Evolutionary conservation across 2,888 invertebrate genomes (phyloP).

Genomic region (Eupithecia insigniata): DNA sequence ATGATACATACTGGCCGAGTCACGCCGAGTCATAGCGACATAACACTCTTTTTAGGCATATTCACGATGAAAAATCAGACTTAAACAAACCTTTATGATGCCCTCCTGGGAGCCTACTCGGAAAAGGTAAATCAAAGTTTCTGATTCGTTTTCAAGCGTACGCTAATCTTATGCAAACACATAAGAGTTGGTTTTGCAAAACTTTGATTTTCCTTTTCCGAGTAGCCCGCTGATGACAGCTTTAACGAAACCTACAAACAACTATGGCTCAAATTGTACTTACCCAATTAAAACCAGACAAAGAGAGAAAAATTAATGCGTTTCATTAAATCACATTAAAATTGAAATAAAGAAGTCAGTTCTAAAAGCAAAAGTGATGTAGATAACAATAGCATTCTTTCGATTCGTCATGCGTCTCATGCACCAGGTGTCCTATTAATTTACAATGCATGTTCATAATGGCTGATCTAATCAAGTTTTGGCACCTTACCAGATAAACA

Average conservation of each 20-base stretch:
- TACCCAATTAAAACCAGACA: background rate
- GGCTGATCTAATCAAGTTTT: constrained; percentile 29
- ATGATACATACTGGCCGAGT: background rate
- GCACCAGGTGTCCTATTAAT: constrained; percentile 26
- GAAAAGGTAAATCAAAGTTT: too few relatives aligned
- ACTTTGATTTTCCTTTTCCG: too few relatives aligned
- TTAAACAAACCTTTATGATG: background rate
- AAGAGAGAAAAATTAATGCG: background rate
- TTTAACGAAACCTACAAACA: background rate
- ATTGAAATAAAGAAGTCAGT: background rate
- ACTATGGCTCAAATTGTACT: background rate
- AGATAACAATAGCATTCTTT: constrained; percentile 4
- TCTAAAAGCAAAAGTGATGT: constrained; percentile 33
- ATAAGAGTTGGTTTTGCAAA: too few relatives aligned
- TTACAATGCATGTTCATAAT: constrained; percentile 36
- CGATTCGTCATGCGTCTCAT: constrained; percentile 18
- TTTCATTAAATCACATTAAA: background rate
- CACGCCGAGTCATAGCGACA: too few relatives aligned
- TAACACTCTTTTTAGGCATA: background rate
- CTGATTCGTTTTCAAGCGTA: too few relatives aligned
- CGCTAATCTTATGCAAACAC: too few relatives aligned
- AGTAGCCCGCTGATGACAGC: too few relatives aligned
- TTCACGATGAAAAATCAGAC: background rate
- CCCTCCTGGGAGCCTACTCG: too few relatives aligned
- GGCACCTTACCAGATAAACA: constrained; percentile 34